These are phyloP conservation scores for Mechanitis messenoides DNA, from an alignment of 2,888 invertebrate species.

Conservation along the genomic window DNA sequence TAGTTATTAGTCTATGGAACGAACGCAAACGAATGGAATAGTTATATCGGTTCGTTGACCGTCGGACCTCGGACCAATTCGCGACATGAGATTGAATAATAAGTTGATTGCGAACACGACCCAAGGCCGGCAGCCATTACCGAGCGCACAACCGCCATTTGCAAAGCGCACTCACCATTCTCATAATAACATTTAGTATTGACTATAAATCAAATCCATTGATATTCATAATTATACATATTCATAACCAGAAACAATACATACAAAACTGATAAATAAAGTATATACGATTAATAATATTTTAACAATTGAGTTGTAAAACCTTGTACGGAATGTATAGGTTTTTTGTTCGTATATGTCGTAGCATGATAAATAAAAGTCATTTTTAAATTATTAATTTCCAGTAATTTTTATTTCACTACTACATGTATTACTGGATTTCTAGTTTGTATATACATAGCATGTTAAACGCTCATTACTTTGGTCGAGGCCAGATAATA, in stretches of 20 bases:
- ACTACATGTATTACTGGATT: neutral
- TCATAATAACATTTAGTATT: slow-evolving; percentile 22
- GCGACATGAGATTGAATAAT: slow-evolving; percentile 77
- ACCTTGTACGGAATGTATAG: neutral
- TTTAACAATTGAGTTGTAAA: no score
- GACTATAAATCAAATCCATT: neutral
- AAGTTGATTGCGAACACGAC: slow-evolving; percentile 69
- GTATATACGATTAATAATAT: no score
- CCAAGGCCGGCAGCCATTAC: slow-evolving; percentile 71
- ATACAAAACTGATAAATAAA: no score
- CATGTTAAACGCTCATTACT: slow-evolving; percentile 23
- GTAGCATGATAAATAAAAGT: no score
- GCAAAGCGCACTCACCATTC: slow-evolving; percentile 52
- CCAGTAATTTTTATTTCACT: no score
- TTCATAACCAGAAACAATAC: no score
- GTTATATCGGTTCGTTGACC: slow-evolving; percentile 62
- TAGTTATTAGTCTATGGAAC: slow-evolving; percentile 18
- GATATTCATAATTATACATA: neutral
- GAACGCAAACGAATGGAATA: slow-evolving; percentile 41
- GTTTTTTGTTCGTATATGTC: neutral
- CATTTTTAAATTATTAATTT: no score
- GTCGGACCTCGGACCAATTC: slow-evolving; percentile 73
- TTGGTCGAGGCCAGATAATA: slow-evolving; percentile 14
- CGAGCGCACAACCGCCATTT: slow-evolving; percentile 61
- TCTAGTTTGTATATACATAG: slow-evolving; percentile 20